Base-by-base conservation (phyloP, 2,113 vertebrate genomes). In the Arvicanthis niloticus region DNA sequence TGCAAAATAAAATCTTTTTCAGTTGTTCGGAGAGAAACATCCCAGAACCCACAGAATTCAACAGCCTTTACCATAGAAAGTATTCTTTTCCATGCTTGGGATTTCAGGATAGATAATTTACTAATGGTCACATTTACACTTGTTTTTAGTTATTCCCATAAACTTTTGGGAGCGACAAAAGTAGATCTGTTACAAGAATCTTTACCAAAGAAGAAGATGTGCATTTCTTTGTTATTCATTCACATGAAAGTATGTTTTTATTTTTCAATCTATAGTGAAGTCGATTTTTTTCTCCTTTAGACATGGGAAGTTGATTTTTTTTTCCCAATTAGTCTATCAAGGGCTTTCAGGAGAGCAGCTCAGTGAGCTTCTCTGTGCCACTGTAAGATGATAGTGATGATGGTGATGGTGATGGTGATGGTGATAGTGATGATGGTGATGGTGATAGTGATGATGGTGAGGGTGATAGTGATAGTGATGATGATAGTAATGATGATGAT, bases 121-220 rank as follows among this genome's bases (percentile, higher is more conserved):
- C 31, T 62, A 40, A 29, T 26, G 15, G 26, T 34, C 8, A 48
- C 5, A 9, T 11, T 73, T 21, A 26, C 42, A 60, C 16, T 13
- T 84, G 51, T 80, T 65, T 56, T 22, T 78, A 13, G 7, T 21
- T 67, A 19, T 53, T 88, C 15, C n/a, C 3, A 45, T 26, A 42
- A 22, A 8, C 45, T 45, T 42, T 65, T 15, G 37, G 5, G 48
- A n/a, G 62, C 70, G 10, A 3, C 1, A 68, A 9, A 5, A 15
- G 7, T 13, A 67, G 3, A 34, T 37, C 40, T 77, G 17, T 42
- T 37, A 91, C 5, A 34, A 1, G n/a, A 85, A 67, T 37, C 29
- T 76, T 8, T 40, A n/a, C 7, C 1, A 17, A 15, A 21, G 13
- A 10, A 40, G 29, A 5, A 51, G 0, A 7, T 1, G 0, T 45